phyloP scores from a whole-genome alignment of 2,888 invertebrate species.

The Patella depressa region DNA sequence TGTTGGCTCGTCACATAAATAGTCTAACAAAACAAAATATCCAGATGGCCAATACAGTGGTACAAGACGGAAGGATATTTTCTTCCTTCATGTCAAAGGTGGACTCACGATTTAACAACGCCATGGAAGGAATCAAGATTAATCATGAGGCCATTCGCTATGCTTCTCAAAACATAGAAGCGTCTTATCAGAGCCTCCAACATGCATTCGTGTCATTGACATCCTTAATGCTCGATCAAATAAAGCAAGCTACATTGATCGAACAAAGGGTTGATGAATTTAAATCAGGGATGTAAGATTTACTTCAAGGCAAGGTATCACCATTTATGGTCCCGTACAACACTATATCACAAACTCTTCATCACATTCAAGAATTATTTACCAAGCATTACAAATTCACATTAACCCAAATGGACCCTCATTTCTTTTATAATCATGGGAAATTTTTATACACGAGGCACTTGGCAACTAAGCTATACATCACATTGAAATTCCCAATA shows the following conservation, averaged over 20 bases:
- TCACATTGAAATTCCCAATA: slow-evolving; percentile 15
- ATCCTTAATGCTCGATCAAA: neutral
- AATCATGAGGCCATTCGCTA: neutral
- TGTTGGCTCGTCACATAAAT: too few relatives aligned
- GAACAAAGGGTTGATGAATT: neutral
- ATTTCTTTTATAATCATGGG: slow-evolving; percentile 8
- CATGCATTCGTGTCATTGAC: neutral
- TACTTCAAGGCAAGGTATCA: slow-evolving; percentile 13
- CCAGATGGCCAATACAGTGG: too few relatives aligned
- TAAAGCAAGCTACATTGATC: neutral
- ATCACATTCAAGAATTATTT: slow-evolving; percentile 5
- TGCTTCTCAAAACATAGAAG: neutral
- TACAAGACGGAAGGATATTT: neutral
- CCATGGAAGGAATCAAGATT: neutral
- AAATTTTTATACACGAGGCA: slow-evolving; percentile 13
- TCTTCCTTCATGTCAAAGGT: neutral
- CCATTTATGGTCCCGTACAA: slow-evolving; percentile 12
- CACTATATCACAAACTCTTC: neutral
- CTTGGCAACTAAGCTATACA: slow-evolving; percentile 5
- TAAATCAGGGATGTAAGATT: neutral
- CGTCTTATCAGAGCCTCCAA: neutral
- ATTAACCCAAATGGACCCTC: slow-evolving; percentile 2
- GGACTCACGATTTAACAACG: neutral
- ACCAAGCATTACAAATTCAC: slow-evolving; percentile 12
- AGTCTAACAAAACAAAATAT: too few relatives aligned